Evolutionary conservation across 2,113 vertebrate species (phyloP), one percentile per base, ranked within the genome.

Genomic region (Epinephelus moara): DNA sequence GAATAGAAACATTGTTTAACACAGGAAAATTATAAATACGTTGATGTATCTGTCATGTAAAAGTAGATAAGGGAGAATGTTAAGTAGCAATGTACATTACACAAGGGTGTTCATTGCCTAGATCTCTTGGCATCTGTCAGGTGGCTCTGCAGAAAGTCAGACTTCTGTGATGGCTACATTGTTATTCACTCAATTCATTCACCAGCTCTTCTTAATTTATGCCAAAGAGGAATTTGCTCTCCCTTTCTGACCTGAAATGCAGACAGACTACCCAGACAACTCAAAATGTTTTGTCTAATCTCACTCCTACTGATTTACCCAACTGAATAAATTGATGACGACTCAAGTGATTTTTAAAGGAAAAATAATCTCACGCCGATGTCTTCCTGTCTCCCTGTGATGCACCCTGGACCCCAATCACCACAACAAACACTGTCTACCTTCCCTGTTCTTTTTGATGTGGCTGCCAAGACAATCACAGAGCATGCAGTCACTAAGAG

Each of bases 391-490:
- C 70, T 69, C 71, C 47, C 40, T 75, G 57, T 50, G 80, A 76
- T 42, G 40, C 12, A n/a, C 61, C 62, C 11, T 70, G 37, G 57
- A 59, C 79, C 47, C 42, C 2, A 0, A 82, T 81, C 82, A 60
- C 78, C 49, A 56, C 61, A 81, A 85, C 70, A 82, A 78, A 86
- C 23, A 60, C n/a, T 2, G 57, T 60, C 19, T 67, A 70, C 13
- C 57, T 70, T 52, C 49, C 21, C 25, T 52, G 50, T 60, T 84
- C 25, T 42, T 66, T 83, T 62, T 78, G 69, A 85, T 75, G 81
- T 42, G 57, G 53, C 79, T 87, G 77, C 85, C 85, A 86, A 81
- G 59, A 80, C 81, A 86, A 88, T 85, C 70, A 80, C 76, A 71
- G 47, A 81, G 63, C 66, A 74, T 5, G 61, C 56, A 68, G 85